Percentiles rank a stretch among this genome's conserved stretches.
phyloP scores from a whole-genome alignment of 2,113 vertebrate genomes.

The Sapayoa aenigma region DNA sequence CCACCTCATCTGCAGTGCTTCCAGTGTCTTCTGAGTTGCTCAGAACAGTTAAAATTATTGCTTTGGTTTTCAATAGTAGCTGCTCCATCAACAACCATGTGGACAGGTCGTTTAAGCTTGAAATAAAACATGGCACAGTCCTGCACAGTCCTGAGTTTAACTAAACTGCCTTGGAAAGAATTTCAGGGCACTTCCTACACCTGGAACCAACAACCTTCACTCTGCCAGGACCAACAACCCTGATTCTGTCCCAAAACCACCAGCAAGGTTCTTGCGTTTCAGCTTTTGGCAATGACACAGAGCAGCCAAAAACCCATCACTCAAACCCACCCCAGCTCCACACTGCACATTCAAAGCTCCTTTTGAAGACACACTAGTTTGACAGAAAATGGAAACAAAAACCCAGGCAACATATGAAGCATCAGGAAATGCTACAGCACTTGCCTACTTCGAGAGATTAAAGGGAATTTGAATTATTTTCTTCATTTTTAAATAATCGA shows the following conservation, averaged over 20 bases:
- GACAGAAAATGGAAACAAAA: not conserved
- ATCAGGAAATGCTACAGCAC: not conserved
- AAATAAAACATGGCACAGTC: not conserved
- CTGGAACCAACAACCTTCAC: not conserved
- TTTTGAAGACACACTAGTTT: not conserved
- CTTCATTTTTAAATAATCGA: not conserved
- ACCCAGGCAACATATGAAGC: not conserved
- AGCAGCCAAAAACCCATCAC: not conserved
- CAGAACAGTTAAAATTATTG: not conserved
- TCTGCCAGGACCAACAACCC: not conserved
- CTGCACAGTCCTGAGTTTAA: not conserved
- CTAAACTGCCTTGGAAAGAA: not conserved
- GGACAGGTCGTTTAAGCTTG: not conserved
- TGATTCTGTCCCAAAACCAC: not conserved
- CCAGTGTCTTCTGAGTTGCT: not conserved
- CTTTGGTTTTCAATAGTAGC: not conserved
- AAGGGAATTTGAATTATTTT: not conserved
- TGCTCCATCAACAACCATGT: not conserved
- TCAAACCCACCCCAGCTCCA: not conserved
- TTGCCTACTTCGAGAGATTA: not conserved
- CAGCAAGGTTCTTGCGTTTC: not conserved
- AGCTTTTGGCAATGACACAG: not conserved
- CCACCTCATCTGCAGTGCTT: not conserved
- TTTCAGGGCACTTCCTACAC: not conserved
- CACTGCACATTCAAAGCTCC: not conserved